A percentile compares a stretch with the other conserved stretches of the same genome.
phyloP scores from a whole-genome alignment of 1,140 invertebrate species.

The Homarus americanus region DNA sequence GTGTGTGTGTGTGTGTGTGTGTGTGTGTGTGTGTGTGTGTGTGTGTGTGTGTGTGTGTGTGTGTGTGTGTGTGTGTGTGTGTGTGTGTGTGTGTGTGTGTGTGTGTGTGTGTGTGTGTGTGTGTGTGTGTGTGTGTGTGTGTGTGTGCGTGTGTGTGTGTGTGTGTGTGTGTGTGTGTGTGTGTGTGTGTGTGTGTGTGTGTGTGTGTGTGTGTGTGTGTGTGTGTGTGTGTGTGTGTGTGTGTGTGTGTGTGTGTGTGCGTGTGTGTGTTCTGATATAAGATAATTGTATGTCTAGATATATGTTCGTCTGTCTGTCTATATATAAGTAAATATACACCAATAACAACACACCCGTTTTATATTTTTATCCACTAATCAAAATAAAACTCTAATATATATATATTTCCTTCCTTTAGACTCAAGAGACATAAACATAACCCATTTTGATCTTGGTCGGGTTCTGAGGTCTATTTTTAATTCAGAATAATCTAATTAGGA shows the following conservation, averaged over 20 bases:
- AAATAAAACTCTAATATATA: no score
- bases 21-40: slow-evolving; percentile 6
- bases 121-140: slow-evolving; percentile 3
- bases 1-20: slow-evolving; percentile 27
- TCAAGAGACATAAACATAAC: no score
- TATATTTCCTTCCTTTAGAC: no score
- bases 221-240: neutral
- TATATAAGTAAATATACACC: no score
- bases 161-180: neutral
- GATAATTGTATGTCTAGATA: no score
- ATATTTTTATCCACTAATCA: no score
- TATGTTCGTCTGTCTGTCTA: no score
- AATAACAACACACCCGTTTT: no score
- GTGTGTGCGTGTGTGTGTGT: neutral
- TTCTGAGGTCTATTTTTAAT: no score
- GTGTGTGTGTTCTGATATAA: neutral
- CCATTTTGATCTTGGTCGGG: no score
- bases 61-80: slow-evolving; percentile 6
- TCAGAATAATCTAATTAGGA: no score
- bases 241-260: neutral
- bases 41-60: neutral
- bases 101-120: slow-evolving; percentile 12
- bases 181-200: neutral
- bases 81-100: slow-evolving; percentile 6
- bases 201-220: neutral